Evolutionary conservation across 1,140 invertebrate genomes (phyloP).

Genomic region (Ceratitis capitata): DNA sequence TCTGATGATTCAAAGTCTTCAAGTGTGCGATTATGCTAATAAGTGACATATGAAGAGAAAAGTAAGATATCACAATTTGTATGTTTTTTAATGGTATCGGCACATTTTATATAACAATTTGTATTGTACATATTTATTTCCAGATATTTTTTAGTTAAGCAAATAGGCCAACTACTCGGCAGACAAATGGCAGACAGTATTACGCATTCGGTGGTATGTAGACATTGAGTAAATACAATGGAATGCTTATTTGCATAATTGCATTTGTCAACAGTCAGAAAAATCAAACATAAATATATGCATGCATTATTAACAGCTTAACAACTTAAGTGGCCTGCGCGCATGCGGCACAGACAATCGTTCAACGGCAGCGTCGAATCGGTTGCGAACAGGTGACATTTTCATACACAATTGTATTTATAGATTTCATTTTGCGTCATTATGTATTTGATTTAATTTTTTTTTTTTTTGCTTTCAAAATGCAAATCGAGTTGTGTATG

Average conservation of each 20-base stretch:
- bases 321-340: background rate
- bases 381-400: background rate
- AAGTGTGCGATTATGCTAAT: background rate
- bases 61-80: no score
- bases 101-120: background rate
- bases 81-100: background rate
- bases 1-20: background rate
- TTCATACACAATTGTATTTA: background rate
- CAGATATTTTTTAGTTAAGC: background rate
- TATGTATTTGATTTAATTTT: background rate
- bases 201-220: background rate
- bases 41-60: background rate
- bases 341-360: background rate
- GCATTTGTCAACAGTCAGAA: background rate
- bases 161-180: background rate
- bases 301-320: background rate
- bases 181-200: slow-evolving; percentile 1
- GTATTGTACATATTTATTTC: background rate
- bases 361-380: background rate
- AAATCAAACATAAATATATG: background rate
- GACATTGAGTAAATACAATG: background rate
- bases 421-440: background rate
- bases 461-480: background rate
- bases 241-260: slow-evolving; percentile 15
- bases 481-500: background rate